Evolutionary conservation across 1,140 invertebrate species (phyloP), one percentile per base, ranked within the genome.

Genomic region (Melanaphis sacchari): DNA sequence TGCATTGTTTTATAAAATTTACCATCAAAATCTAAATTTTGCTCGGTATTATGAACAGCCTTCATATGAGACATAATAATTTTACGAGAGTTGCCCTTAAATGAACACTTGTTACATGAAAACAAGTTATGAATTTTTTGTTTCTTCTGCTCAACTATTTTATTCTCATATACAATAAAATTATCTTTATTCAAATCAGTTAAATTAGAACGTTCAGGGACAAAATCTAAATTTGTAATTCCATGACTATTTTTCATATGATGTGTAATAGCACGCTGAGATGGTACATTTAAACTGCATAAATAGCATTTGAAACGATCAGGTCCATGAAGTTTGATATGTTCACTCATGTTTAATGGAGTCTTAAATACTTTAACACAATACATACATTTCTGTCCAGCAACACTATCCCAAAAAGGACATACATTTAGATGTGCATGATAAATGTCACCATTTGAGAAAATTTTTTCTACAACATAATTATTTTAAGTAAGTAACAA

Each of bases 321-420:
- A 49, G 91, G 91, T 26, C 91, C 91, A 54, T 93, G 91, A 49
- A 84, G 76, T 54, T 52, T 52, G 31, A 84, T 5, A 41, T 93
- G 91, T 85, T 93, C 91, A 54, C 24, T 41, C 6, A 93, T 26
- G 52, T 84, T 38, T 7, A 82, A 22, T 38, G 11, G 0, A 85
- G n/a, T 93, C 85, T 84, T 93, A 38, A 93, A 93, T 40, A n/a
- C 26, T 93, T 84, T 93, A 15, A 8, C 18, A 93, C 91, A 93
- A 52, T 38, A 41, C 31, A 18, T 2, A 93, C 91, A 93, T 40
- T 85, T 52, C 2, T 40, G 15, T 15, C 76, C 81, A 52, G 84
- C 31, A 1, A 3, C 9, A 85, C 4, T n/a, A 85, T 38, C 40
- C 46, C 59, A 81, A 46, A n/a, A 91, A 18, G 36, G 22, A 85